Conservation (phyloP, 1,140 invertebrate species). For the Achatina immaculata region DNA sequence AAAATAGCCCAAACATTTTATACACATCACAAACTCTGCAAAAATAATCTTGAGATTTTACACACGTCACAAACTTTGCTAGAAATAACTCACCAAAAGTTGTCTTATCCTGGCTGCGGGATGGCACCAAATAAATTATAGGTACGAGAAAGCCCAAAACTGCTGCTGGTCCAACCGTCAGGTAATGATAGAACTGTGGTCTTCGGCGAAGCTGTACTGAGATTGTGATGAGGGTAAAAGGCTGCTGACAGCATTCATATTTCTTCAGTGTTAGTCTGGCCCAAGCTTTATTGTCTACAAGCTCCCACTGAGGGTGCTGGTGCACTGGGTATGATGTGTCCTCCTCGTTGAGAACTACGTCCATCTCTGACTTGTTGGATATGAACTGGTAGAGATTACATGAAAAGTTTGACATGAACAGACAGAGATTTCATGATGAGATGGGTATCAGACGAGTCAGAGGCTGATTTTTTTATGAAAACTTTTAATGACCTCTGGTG, state of each 20-base stretch:
- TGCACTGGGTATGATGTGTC: constrained; percentile 41
- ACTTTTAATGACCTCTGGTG: too few species aligned
- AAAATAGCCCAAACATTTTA: too few species aligned
- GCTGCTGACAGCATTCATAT: constrained; percentile 66
- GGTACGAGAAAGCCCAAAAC: constrained; percentile 41
- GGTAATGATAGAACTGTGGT: constrained; percentile 46
- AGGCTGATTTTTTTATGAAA: too few species aligned
- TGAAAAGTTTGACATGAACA: constrained; percentile 28
- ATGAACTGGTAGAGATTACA: constrained; percentile 31
- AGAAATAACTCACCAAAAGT: constrained; percentile 41
- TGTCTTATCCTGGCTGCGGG: constrained; percentile 37
- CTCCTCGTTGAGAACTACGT: constrained; percentile 41
- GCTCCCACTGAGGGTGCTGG: constrained; percentile 47
- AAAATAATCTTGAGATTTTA: too few species aligned
- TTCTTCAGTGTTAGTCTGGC: constrained; percentile 43
- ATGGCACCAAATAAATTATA: constrained; percentile 40
- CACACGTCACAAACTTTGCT: too few species aligned
- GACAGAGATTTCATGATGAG: too few species aligned
- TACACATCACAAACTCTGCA: too few species aligned
- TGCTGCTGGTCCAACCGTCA: constrained; percentile 41
- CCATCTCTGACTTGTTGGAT: constrained; percentile 37
- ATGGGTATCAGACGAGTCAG: too few species aligned
- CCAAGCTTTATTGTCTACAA: constrained; percentile 39
- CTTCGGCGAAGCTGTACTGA: constrained; percentile 39
- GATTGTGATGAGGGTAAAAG: constrained; percentile 71